Percentiles rank a stretch among this genome's conserved stretches.
Conservation (phyloP, 2,797 vertebrate genomes). For the Scolopax rusticola region DNA sequence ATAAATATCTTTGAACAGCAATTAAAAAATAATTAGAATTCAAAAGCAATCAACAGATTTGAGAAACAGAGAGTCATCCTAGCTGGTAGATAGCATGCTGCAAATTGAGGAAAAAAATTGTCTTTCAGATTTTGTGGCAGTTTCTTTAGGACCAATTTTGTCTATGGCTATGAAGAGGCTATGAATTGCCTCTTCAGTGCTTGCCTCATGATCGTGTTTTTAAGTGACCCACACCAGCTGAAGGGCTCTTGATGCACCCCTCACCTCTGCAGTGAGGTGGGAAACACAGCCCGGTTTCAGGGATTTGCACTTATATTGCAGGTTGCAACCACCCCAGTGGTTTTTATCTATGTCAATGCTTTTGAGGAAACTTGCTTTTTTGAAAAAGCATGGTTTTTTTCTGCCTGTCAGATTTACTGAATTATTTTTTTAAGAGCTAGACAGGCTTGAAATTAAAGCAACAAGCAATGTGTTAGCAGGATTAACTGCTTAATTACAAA, state of each 20-base stretch:
- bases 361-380: neutral
- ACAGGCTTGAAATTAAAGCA: slow-evolving; percentile 59
- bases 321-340: neutral
- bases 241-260: neutral
- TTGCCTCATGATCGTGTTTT: neutral
- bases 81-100: neutral
- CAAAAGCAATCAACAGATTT: neutral
- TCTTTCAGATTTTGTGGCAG: neutral
- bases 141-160: neutral
- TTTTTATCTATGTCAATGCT: neutral
- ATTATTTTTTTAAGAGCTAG: slow-evolving; percentile 9
- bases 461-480: neutral
- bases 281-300: neutral
- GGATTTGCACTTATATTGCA: neutral
- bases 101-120: neutral
- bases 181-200: neutral
- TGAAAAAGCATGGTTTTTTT: neutral
- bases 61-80: neutral
- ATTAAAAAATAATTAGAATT: slow-evolving; percentile 40
- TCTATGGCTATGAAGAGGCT: neutral
- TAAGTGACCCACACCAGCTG: neutral
- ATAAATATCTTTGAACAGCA: slow-evolving; percentile 42
- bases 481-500: slow-evolving; percentile 34
- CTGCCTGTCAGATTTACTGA: slow-evolving; percentile 4
- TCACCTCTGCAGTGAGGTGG: neutral